Evolutionary conservation across 1,140 invertebrate species (phyloP).

Genomic region (Carcinoscorpius rotundicauda): DNA sequence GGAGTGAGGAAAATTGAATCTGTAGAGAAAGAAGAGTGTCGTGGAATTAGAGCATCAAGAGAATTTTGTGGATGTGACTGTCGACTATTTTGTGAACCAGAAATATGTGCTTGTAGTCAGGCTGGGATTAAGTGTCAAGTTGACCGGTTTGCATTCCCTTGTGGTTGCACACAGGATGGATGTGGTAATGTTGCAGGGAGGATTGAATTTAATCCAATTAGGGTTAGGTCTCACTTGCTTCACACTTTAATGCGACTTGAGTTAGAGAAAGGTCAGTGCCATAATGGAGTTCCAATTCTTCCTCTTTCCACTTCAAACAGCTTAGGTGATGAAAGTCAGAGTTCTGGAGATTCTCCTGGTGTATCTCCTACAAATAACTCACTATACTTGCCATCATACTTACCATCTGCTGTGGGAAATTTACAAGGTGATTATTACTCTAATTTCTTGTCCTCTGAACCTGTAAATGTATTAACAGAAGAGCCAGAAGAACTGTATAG

Average conservation of each 20-base stretch:
- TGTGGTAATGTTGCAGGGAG: conserved; percentile 85
- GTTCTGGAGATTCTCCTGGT: background rate
- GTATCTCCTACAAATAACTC: background rate
- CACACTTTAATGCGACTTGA: conserved; percentile 92
- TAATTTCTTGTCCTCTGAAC: background rate
- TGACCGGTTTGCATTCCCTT: conserved; percentile 89
- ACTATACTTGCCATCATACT: background rate
- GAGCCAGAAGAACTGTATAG: background rate
- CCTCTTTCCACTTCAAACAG: background rate
- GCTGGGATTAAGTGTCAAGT: conserved; percentile 95
- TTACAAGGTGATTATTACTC: background rate
- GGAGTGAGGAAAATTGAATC: conserved; percentile 89
- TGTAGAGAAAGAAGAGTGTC: conserved; percentile 85
- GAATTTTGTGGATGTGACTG: conserved; percentile 93
- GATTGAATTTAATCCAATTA: conserved; percentile 89
- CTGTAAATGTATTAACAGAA: background rate
- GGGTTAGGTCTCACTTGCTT: conserved; percentile 94
- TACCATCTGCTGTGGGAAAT: background rate
- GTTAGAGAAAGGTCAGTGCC: conserved; percentile 64
- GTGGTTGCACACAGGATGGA: conserved; percentile 85
- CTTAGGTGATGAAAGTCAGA: background rate
- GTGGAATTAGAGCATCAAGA: conserved; percentile 77
- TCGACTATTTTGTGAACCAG: conserved; percentile 85
- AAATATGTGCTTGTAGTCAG: conserved; percentile 83
- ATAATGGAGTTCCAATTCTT: too few species aligned